Conservation (phyloP, 2,797 vertebrate species). For the Notolabrus celidotus region DNA sequence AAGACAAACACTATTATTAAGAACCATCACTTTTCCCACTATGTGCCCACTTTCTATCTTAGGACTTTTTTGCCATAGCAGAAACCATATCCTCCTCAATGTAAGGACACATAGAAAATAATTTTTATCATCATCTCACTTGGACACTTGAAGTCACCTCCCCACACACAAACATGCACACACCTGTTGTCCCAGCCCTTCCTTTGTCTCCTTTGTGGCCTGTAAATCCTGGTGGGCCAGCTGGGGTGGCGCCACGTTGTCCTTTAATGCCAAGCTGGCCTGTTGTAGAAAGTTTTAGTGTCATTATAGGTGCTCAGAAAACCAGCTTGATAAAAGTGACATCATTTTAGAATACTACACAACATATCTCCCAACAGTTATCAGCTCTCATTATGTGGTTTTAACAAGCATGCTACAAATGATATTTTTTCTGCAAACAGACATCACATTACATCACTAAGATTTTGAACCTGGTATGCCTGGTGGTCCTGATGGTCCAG, state of each 20-base stretch:
- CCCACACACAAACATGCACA: conserved; percentile 11
- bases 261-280: conserved; percentile 72
- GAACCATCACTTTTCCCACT: neutral
- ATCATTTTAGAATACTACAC: neutral
- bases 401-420: neutral
- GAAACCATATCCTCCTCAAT: neutral
- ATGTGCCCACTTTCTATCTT: no score
- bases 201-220: conserved; percentile 91
- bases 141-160: neutral
- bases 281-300: conserved; percentile 14
- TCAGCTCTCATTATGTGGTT: neutral
- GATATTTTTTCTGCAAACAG: neutral
- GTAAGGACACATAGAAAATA: neutral
- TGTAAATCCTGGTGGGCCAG: conserved; percentile 88
- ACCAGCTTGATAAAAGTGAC: neutral
- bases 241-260: conserved; percentile 65
- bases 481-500: conserved; percentile 54
- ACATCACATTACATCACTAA: neutral
- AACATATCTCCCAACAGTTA: conserved; percentile 1
- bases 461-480: conserved; percentile 63
- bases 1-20: neutral
- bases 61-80: neutral
- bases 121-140: neutral
- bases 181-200: conserved; percentile 88
- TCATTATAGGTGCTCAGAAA: neutral